These are phyloP conservation scores for Paedocypris sp. DNA, from an alignment of 2,113 vertebrate genomes.

Conservation along the genomic window DNA sequence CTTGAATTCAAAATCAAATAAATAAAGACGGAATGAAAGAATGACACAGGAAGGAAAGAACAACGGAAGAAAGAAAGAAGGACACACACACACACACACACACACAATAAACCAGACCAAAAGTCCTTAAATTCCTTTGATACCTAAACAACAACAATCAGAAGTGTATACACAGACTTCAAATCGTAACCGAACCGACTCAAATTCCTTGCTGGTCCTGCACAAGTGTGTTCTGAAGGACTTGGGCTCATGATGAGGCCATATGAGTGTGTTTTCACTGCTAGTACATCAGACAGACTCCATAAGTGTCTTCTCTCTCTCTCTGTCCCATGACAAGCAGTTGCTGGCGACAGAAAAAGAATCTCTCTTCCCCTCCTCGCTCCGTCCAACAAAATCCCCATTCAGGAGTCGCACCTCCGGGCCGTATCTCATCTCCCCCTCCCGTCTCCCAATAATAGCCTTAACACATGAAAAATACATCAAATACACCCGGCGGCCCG, in stretches of 20 bases:
- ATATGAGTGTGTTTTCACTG: constrained; percentile 16
- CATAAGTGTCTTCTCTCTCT: constrained; percentile 46
- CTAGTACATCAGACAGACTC: constrained; percentile 56
- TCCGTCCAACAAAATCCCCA: constrained; percentile 61
- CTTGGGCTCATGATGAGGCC: constrained; percentile 4
- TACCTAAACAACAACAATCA: neutral
- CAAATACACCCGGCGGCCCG: constrained; percentile 52
- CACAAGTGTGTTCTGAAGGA: neutral
- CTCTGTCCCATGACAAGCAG: constrained; percentile 54
- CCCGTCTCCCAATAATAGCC: constrained; percentile 51
- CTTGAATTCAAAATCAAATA: too few relatives aligned
- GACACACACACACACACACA: too few relatives aligned
- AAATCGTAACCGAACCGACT: neutral
- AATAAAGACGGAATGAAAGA: too few relatives aligned
- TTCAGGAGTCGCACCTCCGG: constrained; percentile 59
- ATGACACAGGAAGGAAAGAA: too few relatives aligned
- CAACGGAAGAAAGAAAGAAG: too few relatives aligned
- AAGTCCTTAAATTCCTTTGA: too few relatives aligned
- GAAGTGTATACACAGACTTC: too few relatives aligned
- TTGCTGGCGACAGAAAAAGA: constrained; percentile 44
- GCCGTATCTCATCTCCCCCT: constrained; percentile 37
- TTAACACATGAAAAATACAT: constrained; percentile 70
- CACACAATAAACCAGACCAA: too few relatives aligned
- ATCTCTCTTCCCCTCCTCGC: constrained; percentile 17
- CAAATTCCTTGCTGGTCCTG: neutral